These are phyloP conservation scores for Pristionchus japonicus DNA, from an alignment of 2,888 invertebrate species.

Conservation along the genomic window DNA sequence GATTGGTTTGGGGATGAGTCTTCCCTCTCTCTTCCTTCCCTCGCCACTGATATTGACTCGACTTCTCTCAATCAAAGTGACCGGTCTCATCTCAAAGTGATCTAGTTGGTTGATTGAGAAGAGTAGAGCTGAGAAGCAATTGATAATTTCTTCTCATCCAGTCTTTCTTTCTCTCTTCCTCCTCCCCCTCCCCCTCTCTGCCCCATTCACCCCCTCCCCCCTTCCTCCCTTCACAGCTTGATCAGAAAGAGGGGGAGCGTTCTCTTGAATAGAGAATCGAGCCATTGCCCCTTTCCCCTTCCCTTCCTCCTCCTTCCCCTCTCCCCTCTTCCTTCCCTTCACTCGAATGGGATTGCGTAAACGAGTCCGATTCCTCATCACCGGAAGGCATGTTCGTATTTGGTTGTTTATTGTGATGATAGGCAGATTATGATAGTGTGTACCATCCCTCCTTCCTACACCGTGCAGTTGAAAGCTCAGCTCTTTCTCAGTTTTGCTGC, in stretches of 20 bases:
- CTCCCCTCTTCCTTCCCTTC: background rate
- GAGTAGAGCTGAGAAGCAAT: background rate
- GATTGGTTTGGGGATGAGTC: background rate
- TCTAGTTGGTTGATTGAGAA: background rate
- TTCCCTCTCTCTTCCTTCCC: background rate
- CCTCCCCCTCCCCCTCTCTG: background rate
- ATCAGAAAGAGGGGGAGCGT: background rate
- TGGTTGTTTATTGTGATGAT: background rate
- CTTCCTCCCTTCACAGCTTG: conserved; percentile 31
- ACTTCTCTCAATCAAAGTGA: background rate
- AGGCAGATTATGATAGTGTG: background rate
- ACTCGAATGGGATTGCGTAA: background rate
- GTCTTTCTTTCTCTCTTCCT: conserved; percentile 41
- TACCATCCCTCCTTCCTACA: background rate
- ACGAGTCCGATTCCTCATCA: conserved; percentile 41
- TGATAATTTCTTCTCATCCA: conserved; percentile 29
- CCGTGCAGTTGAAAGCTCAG: background rate
- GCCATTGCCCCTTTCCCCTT: conserved; percentile 18
- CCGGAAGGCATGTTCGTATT: conserved; percentile 16
- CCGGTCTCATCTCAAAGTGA: background rate
- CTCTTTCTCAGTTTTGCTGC: background rate
- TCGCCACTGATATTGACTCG: background rate
- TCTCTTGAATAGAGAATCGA: conserved; percentile 8
- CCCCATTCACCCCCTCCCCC: conserved; percentile 31
- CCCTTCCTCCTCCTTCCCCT: background rate